Percentiles rank a stretch among this genome's conserved stretches.
Conservation (phyloP, 2,888 invertebrate species). For the Drosophila rellima region DNA sequence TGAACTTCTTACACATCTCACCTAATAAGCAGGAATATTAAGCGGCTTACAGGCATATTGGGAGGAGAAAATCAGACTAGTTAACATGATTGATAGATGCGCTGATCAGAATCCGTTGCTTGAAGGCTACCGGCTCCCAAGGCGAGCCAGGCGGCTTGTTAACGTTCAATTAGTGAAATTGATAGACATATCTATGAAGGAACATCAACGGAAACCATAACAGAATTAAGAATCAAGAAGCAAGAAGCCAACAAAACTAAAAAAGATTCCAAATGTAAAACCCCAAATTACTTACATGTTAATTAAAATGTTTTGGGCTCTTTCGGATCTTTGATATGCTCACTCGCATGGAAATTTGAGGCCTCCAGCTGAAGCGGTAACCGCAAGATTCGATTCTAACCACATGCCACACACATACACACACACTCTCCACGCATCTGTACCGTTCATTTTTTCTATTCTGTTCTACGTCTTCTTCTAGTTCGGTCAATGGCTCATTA, state of each 20-base stretch:
- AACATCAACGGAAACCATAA: slow-evolving; percentile 47
- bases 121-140: slow-evolving; percentile 42
- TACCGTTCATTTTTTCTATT: slow-evolving; percentile 58
- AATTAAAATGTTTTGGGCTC: slow-evolving; percentile 67
- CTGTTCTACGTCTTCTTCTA: slow-evolving; percentile 13
- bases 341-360: slow-evolving; percentile 65
- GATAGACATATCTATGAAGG: slow-evolving; percentile 73
- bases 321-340: slow-evolving; percentile 55
- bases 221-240: slow-evolving; percentile 22
- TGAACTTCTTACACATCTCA: slow-evolving; percentile 21
- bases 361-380: slow-evolving; percentile 36
- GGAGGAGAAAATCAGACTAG: slow-evolving; percentile 11
- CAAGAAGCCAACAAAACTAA: slow-evolving; percentile 10
- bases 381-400: slow-evolving; percentile 61
- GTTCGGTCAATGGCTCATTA: slow-evolving; percentile 77
- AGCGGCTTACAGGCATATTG: slow-evolving; percentile 18
- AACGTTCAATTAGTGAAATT: slow-evolving; percentile 81
- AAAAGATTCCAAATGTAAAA: slow-evolving; percentile 43
- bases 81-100: slow-evolving; percentile 72
- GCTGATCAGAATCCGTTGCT: slow-evolving; percentile 47
- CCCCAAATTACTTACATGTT: slow-evolving; percentile 68
- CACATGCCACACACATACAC: slow-evolving; percentile 75
- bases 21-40: slow-evolving; percentile 47
- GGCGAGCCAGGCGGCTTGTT: slow-evolving; percentile 62
- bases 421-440: slow-evolving; percentile 41